Conservation (phyloP, 2,888 invertebrate genomes). For the Erebia aethiops region DNA sequence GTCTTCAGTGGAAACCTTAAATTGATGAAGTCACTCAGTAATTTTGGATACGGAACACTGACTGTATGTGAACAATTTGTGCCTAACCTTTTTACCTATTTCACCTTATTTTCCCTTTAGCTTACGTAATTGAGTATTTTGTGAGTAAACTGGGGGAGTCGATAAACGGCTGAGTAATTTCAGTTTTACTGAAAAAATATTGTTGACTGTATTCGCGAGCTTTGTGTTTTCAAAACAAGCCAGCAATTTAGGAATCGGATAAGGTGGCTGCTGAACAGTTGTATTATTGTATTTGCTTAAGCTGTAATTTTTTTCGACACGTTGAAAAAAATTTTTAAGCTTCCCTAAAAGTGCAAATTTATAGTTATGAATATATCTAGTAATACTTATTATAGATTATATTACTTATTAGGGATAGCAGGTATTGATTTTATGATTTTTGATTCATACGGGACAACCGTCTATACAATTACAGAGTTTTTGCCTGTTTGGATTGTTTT, state of each 20-base stretch:
- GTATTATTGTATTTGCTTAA: background rate
- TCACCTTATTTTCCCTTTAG: conserved; percentile 61
- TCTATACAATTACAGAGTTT: no score
- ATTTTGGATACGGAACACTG: background rate
- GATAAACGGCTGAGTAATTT: conserved; percentile 67
- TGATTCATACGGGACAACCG: no score
- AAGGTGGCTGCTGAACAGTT: background rate
- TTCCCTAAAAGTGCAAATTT: no score
- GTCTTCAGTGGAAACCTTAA: no score
- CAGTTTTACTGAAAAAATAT: conserved; percentile 57
- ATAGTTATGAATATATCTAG: no score
- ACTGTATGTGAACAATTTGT: background rate
- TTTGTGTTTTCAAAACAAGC: conserved; percentile 51
- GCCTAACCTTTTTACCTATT: conserved; percentile 39
- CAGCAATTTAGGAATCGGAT: conserved; percentile 41
- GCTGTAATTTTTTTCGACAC: no score
- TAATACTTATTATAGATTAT: no score
- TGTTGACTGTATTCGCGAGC: conserved; percentile 43
- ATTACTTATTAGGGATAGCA: no score
- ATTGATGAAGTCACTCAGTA: no score
- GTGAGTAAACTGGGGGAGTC: conserved; percentile 64
- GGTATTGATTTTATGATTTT: no score
- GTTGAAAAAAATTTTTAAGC: no score
- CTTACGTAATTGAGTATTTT: conserved; percentile 74
- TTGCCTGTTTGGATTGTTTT: no score